phyloP scores from a whole-genome alignment of 2,888 invertebrate genomes.

The Bellardia pandia region DNA sequence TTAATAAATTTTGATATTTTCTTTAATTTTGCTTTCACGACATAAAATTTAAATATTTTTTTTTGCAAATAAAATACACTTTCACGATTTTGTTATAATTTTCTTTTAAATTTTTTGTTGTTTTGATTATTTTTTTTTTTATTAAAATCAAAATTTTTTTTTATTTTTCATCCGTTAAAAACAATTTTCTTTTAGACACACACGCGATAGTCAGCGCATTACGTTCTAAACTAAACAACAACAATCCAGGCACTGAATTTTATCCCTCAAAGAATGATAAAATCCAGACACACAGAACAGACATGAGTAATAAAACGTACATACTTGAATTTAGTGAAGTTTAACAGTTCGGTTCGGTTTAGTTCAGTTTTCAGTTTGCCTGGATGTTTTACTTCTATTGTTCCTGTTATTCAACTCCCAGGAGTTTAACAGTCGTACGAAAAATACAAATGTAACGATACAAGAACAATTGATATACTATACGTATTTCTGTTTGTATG shows the following conservation, averaged over 20 bases:
- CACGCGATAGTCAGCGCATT: slow-evolving; percentile 74
- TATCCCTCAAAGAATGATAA: slow-evolving; percentile 49
- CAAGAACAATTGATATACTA: slow-evolving; percentile 63
- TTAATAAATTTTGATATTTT: no score
- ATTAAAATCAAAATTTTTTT: slow-evolving; percentile 19
- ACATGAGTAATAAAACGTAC: slow-evolving; percentile 24
- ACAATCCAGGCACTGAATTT: slow-evolving; percentile 83
- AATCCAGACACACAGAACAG: slow-evolving; percentile 16
- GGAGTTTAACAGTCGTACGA: slow-evolving; percentile 58
- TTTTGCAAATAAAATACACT: background rate
- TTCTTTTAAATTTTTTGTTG: background rate
- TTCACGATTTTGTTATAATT: background rate
- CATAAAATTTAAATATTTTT: no score
- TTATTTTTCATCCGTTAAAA: slow-evolving; percentile 42
- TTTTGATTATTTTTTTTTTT: slow-evolving; percentile 3
- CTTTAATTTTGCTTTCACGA: no score
- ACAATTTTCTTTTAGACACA: slow-evolving; percentile 43
- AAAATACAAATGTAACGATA: slow-evolving; percentile 20
- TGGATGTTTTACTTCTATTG: slow-evolving; percentile 69
- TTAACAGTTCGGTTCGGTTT: slow-evolving; percentile 53
- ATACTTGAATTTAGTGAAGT: slow-evolving; percentile 20
- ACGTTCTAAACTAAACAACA: slow-evolving; percentile 81
- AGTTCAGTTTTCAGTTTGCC: slow-evolving; percentile 68
- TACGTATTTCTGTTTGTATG: slow-evolving; percentile 1
- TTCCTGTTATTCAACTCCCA: slow-evolving; percentile 65